Percentiles rank a stretch among this genome's conserved stretches.
phyloP scores from a whole-genome alignment of 1,140 invertebrate species.

The Hyles vespertilio region DNA sequence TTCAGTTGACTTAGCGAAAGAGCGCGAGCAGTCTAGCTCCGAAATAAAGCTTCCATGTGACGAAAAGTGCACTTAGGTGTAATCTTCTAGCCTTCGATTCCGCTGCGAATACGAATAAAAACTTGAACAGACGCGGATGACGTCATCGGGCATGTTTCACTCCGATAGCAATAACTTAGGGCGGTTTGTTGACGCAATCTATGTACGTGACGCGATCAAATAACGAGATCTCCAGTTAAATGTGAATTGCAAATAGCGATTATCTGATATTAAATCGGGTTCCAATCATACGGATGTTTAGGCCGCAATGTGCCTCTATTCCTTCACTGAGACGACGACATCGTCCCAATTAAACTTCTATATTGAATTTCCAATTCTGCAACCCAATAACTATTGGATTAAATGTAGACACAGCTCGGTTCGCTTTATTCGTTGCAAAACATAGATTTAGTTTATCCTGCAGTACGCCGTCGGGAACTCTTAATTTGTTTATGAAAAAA shows the following conservation, averaged over 20 bases:
- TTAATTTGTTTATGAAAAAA: too few species aligned
- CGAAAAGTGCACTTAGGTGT: constrained; percentile 19
- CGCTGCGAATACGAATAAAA: neutral
- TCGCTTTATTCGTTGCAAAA: too few species aligned
- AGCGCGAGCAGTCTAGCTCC: constrained; percentile 10
- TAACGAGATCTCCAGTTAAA: neutral
- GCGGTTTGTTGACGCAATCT: too few species aligned
- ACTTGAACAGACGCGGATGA: too few species aligned
- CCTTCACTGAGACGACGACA: constrained; percentile 32
- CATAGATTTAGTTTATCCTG: too few species aligned
- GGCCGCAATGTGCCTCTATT: constrained; percentile 31
- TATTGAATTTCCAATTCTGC: constrained; percentile 31
- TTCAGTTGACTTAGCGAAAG: constrained; percentile 9
- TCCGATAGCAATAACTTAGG: too few species aligned
- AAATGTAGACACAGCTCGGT: neutral
- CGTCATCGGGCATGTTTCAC: neutral
- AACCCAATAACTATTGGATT: constrained; percentile 13
- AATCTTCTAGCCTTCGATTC: constrained; percentile 12
- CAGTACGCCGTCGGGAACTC: too few species aligned
- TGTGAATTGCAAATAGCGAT: constrained; percentile 46
- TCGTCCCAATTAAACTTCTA: constrained; percentile 38
- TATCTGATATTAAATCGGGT: constrained; percentile 30
- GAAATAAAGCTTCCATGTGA: constrained; percentile 12
- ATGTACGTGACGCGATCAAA: neutral
- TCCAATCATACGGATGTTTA: constrained; percentile 39